Evolutionary conservation across 2,888 invertebrate genomes (phyloP).

Genomic region (Dascillus cervinus): DNA sequence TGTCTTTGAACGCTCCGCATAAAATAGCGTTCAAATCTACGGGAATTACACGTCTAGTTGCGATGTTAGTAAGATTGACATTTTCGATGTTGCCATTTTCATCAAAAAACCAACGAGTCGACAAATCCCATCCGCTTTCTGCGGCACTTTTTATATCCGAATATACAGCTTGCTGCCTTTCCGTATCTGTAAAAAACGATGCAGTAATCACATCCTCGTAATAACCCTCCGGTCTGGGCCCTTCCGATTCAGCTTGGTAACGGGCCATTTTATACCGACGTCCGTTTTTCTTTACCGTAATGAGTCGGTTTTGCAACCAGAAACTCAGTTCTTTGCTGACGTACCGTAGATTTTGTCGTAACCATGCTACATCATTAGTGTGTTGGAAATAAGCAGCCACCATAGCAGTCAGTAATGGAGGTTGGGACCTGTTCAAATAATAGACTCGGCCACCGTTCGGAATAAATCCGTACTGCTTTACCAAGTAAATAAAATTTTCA

Average conservation of each 20-base stretch:
- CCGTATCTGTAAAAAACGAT: conserved; percentile 40
- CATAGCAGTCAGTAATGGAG: conserved; percentile 65
- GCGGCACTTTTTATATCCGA: conserved; percentile 68
- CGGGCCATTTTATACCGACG: conserved; percentile 49
- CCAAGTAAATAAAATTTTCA: conserved; percentile 63
- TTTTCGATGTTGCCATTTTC: conserved; percentile 50
- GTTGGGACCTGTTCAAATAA: conserved; percentile 63
- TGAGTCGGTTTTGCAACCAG: conserved; percentile 54
- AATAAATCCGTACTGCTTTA: conserved; percentile 60
- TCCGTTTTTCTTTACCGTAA: conserved; percentile 46
- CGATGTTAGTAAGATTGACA: conserved; percentile 52
- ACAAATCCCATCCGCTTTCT: conserved; percentile 87
- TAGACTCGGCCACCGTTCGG: conserved; percentile 82
- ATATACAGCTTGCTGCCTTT: conserved; percentile 46
- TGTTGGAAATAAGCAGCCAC: conserved; percentile 56
- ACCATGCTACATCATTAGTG: conserved; percentile 59
- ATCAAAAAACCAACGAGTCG: conserved; percentile 67
- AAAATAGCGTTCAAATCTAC: conserved; percentile 77
- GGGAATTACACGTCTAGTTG: conserved; percentile 61
- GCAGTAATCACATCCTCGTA: conserved; percentile 53
- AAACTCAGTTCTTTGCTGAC: conserved; percentile 59
- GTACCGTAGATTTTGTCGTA: conserved; percentile 48
- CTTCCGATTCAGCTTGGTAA: conserved; percentile 52
- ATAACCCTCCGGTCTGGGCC: conserved; percentile 68
- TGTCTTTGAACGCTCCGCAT: conserved; percentile 58